Evolutionary conservation across 1,140 invertebrate species (phyloP), one percentile per base, ranked within the genome.

Genomic region (Drosophila kurseongensis): DNA sequence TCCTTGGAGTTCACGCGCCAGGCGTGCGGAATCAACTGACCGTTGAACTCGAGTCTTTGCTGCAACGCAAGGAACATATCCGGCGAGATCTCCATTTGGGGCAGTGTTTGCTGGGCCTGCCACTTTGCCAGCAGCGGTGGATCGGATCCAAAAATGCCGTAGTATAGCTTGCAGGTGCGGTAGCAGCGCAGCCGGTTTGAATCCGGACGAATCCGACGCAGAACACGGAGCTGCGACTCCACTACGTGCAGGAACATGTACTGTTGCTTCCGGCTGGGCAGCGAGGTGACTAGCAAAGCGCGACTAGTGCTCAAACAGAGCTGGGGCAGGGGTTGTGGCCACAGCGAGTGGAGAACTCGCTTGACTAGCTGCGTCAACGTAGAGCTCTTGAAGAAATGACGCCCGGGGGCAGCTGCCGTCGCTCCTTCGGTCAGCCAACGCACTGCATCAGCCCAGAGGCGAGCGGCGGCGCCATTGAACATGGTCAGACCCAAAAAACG

Each of bases 361-460:
- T 74, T 52, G 55, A 84, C 50, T 8, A 88, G 42, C 18, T 84
- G 77, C 7, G 84, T 71, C 35, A 89, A 29, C 2, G 80, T 67
- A 4, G 77, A 51, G 10, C 60, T 44, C 38, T 75, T 14, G 6
- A 91, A 84, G 14, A 91, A 59, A 29, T 77, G 62, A 7, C 75
- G 68, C 0, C 16, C 14, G 9, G 50, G 50, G 50, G 52, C 38
- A 18, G 12, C 9, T 7, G 23, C 9, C 23, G 36, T 16, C 1
- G 14, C 16, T 27, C 23, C 7, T 1, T 7, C 7, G 1, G 51
- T 42, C 51, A 56, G 45, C 56, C 59, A 78, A n/a, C 48, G 42
- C 41, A 91, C 40, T 1, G 83, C 65, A 67, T 91, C 90, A 7
- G 75, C 75, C 90, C 90, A 91, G 6, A 91, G 23, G 12, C 90